Evolutionary conservation across 2,888 invertebrate species (phyloP), one percentile per base, ranked within the genome.

Genomic region (Nemotelus pantherinus): DNA sequence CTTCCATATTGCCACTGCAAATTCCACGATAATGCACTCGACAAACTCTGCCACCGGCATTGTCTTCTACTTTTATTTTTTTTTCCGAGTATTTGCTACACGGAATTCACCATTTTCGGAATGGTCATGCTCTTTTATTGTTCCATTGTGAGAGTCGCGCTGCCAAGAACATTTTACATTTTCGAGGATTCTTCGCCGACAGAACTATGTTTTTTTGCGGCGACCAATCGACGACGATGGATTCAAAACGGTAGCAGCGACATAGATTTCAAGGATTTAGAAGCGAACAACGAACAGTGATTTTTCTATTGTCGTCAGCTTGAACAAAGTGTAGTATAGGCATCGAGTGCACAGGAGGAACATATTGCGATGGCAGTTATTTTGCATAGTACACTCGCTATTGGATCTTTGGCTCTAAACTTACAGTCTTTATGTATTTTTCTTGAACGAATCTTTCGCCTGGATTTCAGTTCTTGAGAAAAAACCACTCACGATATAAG

Each of bases 51-150:
- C 39, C 68, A 68, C 48, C n/a, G 55, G 41, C 53, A 55, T 70
- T 70, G 74, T 74, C 45, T 48, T 44, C 67, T 45, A 44, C 41
- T 67, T 41, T 72, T 74, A 48, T 44, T 48, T 72, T 47, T 74
- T 60, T 4, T 74, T 74, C 10, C 63, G 68, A 39, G 63, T 68
- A 58, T 68, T 77, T 77, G 67, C 60, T 78, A 78, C 79, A 79
- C 79, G 79, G 78, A 78, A 77, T 78, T 79, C 78, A 77, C 79
- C 79, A 79, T 79, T 79, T 79, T 79, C 77, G 79, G 79, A 75
- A 68, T 64, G 70, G 57, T 67, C 79, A 79, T 79, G 79, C 74
- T 74, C 79, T 79, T 79, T 79, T 79, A 79, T 79, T 79, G 79
- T 79, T 77, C 79, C 77, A 79, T 79, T 79, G 79, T 79, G 65